A percentile compares a stretch with the other conserved stretches of the same genome.
These are phyloP conservation scores for Metallyticus violacea DNA, from an alignment of 2,888 invertebrate genomes.

Conservation along the genomic window DNA sequence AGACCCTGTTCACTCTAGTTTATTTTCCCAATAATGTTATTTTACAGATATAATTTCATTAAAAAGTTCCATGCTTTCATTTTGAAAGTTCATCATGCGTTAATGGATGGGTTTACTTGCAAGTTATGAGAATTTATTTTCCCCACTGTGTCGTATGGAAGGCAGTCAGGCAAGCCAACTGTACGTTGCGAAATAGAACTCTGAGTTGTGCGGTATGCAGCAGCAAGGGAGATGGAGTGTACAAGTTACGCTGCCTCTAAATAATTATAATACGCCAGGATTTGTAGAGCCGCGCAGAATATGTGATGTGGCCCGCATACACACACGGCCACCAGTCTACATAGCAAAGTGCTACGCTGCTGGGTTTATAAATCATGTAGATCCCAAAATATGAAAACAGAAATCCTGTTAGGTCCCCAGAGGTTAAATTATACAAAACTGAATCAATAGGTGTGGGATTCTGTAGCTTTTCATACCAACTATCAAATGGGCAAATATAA, in stretches of 20 bases:
- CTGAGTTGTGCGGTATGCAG: background rate
- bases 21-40: too few species aligned
- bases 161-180: background rate
- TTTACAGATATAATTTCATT: too few species aligned
- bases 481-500: too few species aligned
- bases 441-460: background rate
- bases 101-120: too few species aligned
- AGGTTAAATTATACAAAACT: background rate
- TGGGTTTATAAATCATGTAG: background rate
- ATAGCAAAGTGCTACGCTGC: background rate
- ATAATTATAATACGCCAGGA: background rate
- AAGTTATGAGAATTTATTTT: too few species aligned
- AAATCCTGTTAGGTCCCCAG: background rate
- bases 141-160: too few species aligned
- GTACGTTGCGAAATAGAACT: background rate
- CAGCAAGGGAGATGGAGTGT: too few species aligned
- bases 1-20: too few species aligned
- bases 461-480: background rate
- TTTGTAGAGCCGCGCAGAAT: background rate
- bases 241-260: background rate
- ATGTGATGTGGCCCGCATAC: background rate
- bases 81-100: too few species aligned
- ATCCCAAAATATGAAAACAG: background rate
- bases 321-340: background rate
- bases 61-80: too few species aligned